These are phyloP conservation scores for Sebastes fasciatus DNA, from an alignment of 2,113 vertebrate genomes.

Conservation along the genomic window DNA sequence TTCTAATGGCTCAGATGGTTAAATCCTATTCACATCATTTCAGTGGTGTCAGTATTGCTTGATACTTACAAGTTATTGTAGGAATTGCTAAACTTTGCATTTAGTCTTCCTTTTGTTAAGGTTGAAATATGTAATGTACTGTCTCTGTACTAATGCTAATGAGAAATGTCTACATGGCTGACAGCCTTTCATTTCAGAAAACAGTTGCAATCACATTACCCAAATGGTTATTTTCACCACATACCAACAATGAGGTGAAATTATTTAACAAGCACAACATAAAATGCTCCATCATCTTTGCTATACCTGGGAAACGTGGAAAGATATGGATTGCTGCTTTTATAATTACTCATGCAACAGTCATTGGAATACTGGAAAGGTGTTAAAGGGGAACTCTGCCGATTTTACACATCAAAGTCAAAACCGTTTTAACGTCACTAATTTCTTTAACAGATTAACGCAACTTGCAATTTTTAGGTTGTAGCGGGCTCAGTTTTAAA, in stretches of 20 bases:
- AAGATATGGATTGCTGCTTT: not conserved
- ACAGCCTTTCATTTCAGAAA: not conserved
- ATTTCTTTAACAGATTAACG: no score
- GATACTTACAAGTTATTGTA: not conserved
- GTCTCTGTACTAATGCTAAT: not conserved
- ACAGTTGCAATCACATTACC: not conserved
- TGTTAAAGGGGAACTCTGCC: no score
- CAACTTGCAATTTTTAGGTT: no score
- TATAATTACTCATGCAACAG: not conserved
- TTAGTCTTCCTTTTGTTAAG: not conserved
- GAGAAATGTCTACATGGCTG: not conserved
- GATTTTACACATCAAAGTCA: no score
- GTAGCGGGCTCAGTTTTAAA: no score
- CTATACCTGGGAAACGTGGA: no score
- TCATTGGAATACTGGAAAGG: not conserved
- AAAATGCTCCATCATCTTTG: not conserved
- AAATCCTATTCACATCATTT: not conserved
- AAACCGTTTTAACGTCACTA: no score
- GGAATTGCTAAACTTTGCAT: conserved; percentile 3
- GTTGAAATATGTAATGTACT: not conserved
- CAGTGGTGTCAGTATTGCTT: not conserved
- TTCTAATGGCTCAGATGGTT: not conserved
- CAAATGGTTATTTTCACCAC: not conserved
- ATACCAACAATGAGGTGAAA: not conserved
- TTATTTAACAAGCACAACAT: not conserved